A percentile compares a stretch with the other conserved stretches of the same genome.
Conservation (phyloP, 2,113 vertebrate species). For the Syngnathoides biaculeatus region DNA sequence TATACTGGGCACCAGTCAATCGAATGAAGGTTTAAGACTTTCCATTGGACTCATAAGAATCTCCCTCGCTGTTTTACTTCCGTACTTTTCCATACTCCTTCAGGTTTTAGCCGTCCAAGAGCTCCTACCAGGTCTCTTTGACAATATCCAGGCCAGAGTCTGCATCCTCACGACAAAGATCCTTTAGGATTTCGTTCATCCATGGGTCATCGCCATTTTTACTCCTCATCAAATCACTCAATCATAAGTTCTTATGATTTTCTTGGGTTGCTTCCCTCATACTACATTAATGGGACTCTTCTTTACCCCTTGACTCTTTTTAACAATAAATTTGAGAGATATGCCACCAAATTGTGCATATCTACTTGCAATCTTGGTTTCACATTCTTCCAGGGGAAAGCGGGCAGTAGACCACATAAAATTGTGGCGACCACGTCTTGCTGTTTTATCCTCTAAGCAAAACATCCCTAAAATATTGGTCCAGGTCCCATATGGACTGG, state of each 20-base stretch:
- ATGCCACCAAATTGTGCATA: not conserved
- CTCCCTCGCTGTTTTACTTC: not conserved
- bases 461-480: not conserved
- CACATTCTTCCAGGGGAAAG: not conserved
- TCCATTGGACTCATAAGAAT: not conserved
- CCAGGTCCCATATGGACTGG: not conserved
- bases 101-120: not conserved
- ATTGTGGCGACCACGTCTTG: not conserved
- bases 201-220: not conserved
- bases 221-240: not conserved
- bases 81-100: not conserved
- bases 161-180: not conserved
- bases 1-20: too few species aligned
- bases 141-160: not conserved
- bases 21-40: not conserved
- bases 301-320: not conserved
- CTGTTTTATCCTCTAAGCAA: not conserved
- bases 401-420: not conserved
- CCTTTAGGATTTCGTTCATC: not conserved
- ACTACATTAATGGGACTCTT: not conserved
- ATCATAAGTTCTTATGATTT: not conserved
- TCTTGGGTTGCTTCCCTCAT: not conserved
- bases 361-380: not conserved
- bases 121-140: not conserved
- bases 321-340: not conserved